Percentiles rank a stretch among this genome's conserved stretches.
Conservation (phyloP, 2,888 invertebrate species). For the Abrostola triplasia region DNA sequence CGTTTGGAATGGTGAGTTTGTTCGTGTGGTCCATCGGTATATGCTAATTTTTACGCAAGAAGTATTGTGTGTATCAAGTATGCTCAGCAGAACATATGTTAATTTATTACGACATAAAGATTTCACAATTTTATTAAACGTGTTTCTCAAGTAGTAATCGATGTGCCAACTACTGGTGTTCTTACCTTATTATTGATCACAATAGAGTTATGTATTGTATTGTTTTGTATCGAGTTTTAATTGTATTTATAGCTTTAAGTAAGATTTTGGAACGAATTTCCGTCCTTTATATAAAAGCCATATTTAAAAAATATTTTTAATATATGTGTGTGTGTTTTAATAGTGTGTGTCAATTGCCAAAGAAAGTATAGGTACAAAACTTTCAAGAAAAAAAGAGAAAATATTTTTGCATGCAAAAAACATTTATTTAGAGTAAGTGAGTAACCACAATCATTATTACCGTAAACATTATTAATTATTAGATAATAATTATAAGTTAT, state of each 20-base stretch:
- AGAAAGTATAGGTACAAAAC: slow-evolving; percentile 81
- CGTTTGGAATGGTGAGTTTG: slow-evolving; percentile 37
- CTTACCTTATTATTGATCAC: slow-evolving; percentile 48
- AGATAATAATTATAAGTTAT: slow-evolving; percentile 67
- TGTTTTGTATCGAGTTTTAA: slow-evolving; percentile 43
- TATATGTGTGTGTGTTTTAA: slow-evolving; percentile 58
- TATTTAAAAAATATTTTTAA: slow-evolving; percentile 62
- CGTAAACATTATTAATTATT: slow-evolving; percentile 41
- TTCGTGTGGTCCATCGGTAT: slow-evolving; percentile 55
- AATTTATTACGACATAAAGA: slow-evolving; percentile 44
- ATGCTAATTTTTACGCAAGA: slow-evolving; percentile 62
- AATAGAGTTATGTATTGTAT: slow-evolving; percentile 38
- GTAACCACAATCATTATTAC: slow-evolving; percentile 50
- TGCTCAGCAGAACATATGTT: slow-evolving; percentile 49
- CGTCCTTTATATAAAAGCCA: slow-evolving; percentile 70
- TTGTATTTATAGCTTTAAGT: slow-evolving; percentile 37
- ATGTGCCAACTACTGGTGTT: slow-evolving; percentile 55
- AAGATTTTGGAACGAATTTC: slow-evolving; percentile 66
- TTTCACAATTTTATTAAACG: slow-evolving; percentile 44
- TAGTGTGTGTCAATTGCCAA: slow-evolving; percentile 78
- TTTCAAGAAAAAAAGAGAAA: slow-evolving; percentile 60
- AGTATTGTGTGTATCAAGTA: slow-evolving; percentile 50
- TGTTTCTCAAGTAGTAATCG: slow-evolving; percentile 35
- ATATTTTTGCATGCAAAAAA: slow-evolving; percentile 76
- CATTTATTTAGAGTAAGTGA: slow-evolving; percentile 45